Evolutionary conservation across 2,113 vertebrate species (phyloP).

Genomic region (Colistium nudipinnis): DNA sequence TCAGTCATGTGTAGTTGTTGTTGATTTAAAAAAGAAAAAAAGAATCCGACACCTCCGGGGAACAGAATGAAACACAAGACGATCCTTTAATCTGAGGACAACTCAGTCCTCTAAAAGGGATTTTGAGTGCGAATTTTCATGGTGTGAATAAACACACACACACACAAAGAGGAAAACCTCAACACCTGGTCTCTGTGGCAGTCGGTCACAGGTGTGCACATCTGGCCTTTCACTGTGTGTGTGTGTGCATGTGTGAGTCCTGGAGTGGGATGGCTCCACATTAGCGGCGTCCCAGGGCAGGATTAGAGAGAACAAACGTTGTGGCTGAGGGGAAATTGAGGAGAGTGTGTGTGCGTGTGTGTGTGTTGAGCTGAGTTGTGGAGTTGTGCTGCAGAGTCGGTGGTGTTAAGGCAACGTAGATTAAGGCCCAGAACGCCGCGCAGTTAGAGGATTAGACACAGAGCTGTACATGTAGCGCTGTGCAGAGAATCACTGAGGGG

Average conservation of each 20-base stretch:
- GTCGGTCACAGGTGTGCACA: constrained; percentile 68
- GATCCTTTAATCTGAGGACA: constrained; percentile 52
- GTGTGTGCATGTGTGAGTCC: constrained; percentile 29
- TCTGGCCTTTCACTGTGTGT: constrained; percentile 44
- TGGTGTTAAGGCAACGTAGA: constrained; percentile 19
- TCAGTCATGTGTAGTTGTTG: background rate
- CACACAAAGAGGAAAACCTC: constrained; percentile 9
- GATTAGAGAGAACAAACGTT: constrained; percentile 42
- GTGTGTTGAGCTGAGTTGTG: background rate
- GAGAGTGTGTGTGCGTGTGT: too few species aligned
- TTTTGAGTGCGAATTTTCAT: constrained; percentile 41
- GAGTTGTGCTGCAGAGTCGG: constrained; percentile 9
- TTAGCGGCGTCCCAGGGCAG: constrained; percentile 47
- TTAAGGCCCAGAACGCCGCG: too few species aligned
- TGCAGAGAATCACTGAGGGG: background rate
- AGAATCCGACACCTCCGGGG: background rate
- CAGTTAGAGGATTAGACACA: background rate
- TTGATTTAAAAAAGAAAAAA: background rate
- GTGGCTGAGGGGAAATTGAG: background rate
- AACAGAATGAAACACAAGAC: background rate
- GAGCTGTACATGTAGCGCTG: background rate
- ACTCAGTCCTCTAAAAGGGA: constrained; percentile 52
- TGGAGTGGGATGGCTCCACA: constrained; percentile 34
- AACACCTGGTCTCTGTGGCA: constrained; percentile 62
- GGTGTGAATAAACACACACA: constrained; percentile 33